Conservation (phyloP, 1,140 invertebrate species). For the Phymorhynchus buccinoides region DNA sequence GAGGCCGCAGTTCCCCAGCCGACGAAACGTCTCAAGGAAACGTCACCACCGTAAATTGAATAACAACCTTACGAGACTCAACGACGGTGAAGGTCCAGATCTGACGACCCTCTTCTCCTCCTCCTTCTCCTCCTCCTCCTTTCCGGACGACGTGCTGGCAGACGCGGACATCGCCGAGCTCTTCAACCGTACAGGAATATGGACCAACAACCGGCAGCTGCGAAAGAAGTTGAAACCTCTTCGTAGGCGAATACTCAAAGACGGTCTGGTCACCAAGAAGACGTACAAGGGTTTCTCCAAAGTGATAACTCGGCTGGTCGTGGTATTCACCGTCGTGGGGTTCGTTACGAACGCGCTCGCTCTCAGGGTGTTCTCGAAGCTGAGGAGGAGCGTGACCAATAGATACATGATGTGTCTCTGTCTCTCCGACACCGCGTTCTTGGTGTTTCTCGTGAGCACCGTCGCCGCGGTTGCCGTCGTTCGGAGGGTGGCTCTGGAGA, state of each 20-base stretch:
- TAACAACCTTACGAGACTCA: background rate
- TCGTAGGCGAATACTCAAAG: background rate
- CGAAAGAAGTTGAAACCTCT: background rate
- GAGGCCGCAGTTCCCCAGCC: no score
- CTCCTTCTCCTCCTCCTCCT: background rate
- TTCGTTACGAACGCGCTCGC: conserved; percentile 25
- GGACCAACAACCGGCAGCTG: background rate
- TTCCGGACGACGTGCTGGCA: conserved; percentile 1
- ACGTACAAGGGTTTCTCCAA: conserved; percentile 18
- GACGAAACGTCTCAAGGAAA: no score
- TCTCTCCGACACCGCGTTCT: conserved; percentile 25
- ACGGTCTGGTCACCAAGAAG: conserved; percentile 15
- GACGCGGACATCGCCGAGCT: conserved; percentile 29
- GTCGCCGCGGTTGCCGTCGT: background rate
- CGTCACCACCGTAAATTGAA: no score
- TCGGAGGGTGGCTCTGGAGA: background rate
- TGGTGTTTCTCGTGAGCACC: background rate
- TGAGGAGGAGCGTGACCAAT: conserved; percentile 21
- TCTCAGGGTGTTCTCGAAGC: conserved; percentile 14
- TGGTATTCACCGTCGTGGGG: conserved; percentile 11
- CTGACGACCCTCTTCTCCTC: conserved; percentile 15
- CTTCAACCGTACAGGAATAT: background rate
- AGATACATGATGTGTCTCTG: conserved; percentile 26
- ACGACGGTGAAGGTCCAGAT: background rate
- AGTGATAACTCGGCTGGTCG: background rate